These are phyloP conservation scores for Perca fluviatilis DNA, from an alignment of 2,113 vertebrate species.

Conservation along the genomic window DNA sequence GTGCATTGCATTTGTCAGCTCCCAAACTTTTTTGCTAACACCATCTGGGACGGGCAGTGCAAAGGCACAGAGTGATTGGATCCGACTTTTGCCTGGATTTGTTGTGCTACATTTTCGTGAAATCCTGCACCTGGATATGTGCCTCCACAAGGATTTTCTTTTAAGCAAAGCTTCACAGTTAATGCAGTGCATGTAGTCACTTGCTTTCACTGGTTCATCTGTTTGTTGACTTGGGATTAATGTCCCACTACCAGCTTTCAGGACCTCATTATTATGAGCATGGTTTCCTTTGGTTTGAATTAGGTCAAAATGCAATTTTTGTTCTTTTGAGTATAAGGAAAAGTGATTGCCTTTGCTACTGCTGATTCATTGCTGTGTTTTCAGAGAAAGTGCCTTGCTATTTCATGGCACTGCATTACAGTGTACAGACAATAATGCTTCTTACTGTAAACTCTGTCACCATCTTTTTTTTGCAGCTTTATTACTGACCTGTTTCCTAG, in stretches of 20 bases:
- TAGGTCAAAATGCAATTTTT: conserved; percentile 36
- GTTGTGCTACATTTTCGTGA: conserved; percentile 10
- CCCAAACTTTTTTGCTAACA: conserved; percentile 29
- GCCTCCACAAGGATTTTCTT: conserved; percentile 36
- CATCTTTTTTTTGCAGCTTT: conserved; percentile 13
- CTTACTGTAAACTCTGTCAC: conserved; percentile 35
- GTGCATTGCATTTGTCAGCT: conserved; percentile 24
- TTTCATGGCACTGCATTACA: conserved; percentile 15
- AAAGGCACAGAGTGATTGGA: conserved; percentile 30
- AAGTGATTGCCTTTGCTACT: conserved; percentile 38
- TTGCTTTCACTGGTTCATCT: not conserved
- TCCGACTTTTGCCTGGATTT: conserved; percentile 24
- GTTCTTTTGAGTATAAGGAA: conserved; percentile 26
- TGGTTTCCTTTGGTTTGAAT: conserved; percentile 49
- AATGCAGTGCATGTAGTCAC: conserved; percentile 46
- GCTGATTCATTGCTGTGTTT: conserved; percentile 1
- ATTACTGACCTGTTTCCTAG: not conserved
- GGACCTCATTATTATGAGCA: conserved; percentile 32
- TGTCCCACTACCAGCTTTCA: conserved; percentile 32
- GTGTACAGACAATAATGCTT: conserved; percentile 37
- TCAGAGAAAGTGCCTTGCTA: conserved; percentile 8
- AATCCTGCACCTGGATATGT: conserved; percentile 43
- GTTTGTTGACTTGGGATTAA: conserved; percentile 25
- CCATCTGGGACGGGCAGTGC: conserved; percentile 23
- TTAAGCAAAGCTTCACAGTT: conserved; percentile 38